Evolutionary conservation across 2,888 invertebrate species (phyloP), one percentile per base, ranked within the genome.

Genomic region (Xylota sylvarum): DNA sequence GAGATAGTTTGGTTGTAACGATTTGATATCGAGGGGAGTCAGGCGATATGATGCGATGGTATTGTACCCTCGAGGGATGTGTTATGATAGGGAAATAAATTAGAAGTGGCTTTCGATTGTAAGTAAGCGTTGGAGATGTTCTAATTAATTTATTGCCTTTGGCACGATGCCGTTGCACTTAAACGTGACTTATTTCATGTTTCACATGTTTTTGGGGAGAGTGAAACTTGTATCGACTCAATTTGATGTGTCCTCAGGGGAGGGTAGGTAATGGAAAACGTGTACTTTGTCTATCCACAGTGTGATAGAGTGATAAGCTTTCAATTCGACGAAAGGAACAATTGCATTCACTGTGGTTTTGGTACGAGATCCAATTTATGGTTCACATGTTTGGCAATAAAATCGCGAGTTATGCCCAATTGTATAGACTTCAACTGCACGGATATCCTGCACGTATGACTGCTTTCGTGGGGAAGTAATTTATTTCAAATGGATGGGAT

Each of bases 101-200:
- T 78, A 62, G 60, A 78, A 78, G 60, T 70, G 69, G 62, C 60
- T 70, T 62, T 62, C 62, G 60, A 48, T 72, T 79, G 72, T 35
- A 48, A 72, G 72, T 56, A 69, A 77, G 69, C 69, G 77, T 77
- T 77, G 43, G 72, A 64, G 64, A 79, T 79, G 64, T 79, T 55
- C 48, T 72, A 79, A 72, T 79, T 79, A 79, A 79, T 79, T 79
- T 64, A 79, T 72, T 56, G 72, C 79, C 64, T 56, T 56, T 64
- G 79, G 79, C 72, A 37, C 14, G 37, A 12, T 72, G 43, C 46
- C 17, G 37, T 64, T 64, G 72, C 55, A 72, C 30, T 72, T 55
- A 52, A 78, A 78, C 43, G 62, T 72, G 78, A 79, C 79, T 79
- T 72, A 55, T 60, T 60, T 50, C 12, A 35, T 55, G 67, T 37